phyloP scores from a whole-genome alignment of 1,140 invertebrate species.

The Phthorimaea operculella region DNA sequence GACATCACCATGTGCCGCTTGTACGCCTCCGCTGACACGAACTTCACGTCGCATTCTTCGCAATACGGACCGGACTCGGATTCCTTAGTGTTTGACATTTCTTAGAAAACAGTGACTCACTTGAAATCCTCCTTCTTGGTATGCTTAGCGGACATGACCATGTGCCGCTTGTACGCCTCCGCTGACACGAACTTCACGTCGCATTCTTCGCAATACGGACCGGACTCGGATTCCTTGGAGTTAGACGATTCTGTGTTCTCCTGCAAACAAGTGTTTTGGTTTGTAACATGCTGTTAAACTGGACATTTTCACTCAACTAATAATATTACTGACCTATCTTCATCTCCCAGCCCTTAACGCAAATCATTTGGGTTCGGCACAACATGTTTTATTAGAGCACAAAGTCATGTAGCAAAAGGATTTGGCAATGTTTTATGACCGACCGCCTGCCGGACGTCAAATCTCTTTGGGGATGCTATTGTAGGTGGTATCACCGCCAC shows the following conservation, averaged over 20 bases:
- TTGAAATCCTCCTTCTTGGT: slow-evolving; percentile 28
- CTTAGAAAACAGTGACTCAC: too few relatives aligned
- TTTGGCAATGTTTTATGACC: too few relatives aligned
- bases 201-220: slow-evolving; percentile 43
- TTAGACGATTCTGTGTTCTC: background rate
- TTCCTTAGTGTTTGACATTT: background rate
- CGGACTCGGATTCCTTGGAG: slow-evolving; percentile 2
- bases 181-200: slow-evolving; percentile 43
- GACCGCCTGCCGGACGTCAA: too few relatives aligned
- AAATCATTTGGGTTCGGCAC: too few relatives aligned
- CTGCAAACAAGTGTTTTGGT: background rate
- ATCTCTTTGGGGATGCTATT: too few relatives aligned
- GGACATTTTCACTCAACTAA: too few relatives aligned
- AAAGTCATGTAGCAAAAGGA: too few relatives aligned
- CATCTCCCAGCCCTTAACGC: too few relatives aligned
- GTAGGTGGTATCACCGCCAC: too few relatives aligned
- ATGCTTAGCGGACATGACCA: slow-evolving; percentile 52
- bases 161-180: slow-evolving; percentile 47
- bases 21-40: slow-evolving; percentile 38
- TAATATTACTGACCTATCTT: too few relatives aligned
- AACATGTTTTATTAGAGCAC: too few relatives aligned
- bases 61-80: slow-evolving; percentile 33
- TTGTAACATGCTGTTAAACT: too few relatives aligned
- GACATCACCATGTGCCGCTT: slow-evolving; percentile 54
- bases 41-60: slow-evolving; percentile 44